Evolutionary conservation across 1,140 invertebrate species (phyloP), one percentile per base, ranked within the genome.

Genomic region (Lasioglossum albipes): DNA sequence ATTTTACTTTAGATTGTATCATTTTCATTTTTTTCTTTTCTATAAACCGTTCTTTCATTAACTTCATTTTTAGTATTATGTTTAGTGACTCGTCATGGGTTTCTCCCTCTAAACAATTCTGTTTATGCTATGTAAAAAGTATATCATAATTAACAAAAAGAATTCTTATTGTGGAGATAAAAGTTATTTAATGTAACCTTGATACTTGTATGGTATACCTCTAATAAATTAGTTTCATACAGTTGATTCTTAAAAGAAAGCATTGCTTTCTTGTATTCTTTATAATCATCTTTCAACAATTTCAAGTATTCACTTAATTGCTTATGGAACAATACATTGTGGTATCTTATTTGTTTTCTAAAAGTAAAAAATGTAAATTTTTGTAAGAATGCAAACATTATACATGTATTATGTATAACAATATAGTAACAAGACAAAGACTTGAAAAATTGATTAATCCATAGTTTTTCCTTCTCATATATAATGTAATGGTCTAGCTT

Each of bases 401-500:
- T 59, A 18, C 2, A 61, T 49, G 75, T 27, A 22, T 82, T 82
- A 16, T 7, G n/a, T 9, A n/a, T 59, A n/a, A 7, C 7, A n/a
- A n/a, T n/a, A n/a, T n/a, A n/a, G n/a, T n/a, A n/a, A n/a, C n/a
- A n/a, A 59, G 7, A n/a, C 9, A 59, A n/a, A n/a, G 57, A 59
- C 84, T 78, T 84, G 66, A 86, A 82, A 67, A 86, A 84, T n/a
- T 82, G 13, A 22, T 72, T 75, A 1, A 66, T 68, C 59, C 66
- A 68, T 27, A 57, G n/a, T 75, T 31, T 83, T 68, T 87, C 85
- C 20, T 78, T 75, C 9, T 80, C 66, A 49, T 22, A 36, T 62
- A 87, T 52, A 13, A 18, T 31, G 18, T 81, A 86, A 61, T 87
- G 72, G 79, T 87, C 85, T 64, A 87, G 7, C 45, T 77, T 80